Base-by-base conservation (phyloP, 2,797 vertebrate genomes). In the Pipistrellus kuhlii region DNA sequence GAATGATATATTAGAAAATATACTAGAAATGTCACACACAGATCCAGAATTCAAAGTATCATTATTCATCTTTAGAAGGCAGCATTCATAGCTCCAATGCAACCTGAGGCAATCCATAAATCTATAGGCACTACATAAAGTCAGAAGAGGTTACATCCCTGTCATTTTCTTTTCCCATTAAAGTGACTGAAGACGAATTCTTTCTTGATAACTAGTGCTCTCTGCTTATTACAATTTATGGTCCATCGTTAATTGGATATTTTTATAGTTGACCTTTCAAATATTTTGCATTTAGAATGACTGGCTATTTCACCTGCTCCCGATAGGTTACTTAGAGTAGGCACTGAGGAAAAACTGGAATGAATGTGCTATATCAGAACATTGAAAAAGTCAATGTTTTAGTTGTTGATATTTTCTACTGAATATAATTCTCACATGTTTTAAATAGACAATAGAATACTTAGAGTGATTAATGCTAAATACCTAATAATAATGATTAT, bases 401-500 rank as follows among this genome's bases (percentile, higher is more conserved):
- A 69, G 3, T 10, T 95, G 78, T 78, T 94, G 73, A 27, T 69
- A 1, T 53, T 30, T 97, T 89, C 25, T 85, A 41, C 7, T 17
- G 59, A 68, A 23, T 88, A 81, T 64, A 72, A 88, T 66, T 88
- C 57, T 94, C 59, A 75, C 17, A 18, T 87, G 81, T 91, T 83
- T 94, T 92, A 93, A 92, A 88, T 93, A 32, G 7, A 7, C 85
- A 14, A 78, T 84, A 94, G 38, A 80, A 51, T 23, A 72, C 71
- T 89, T 82, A 78, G 48, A 82, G 30, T 92, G 23, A 81, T 57
- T 81, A 90, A 84, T 71, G n/a, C 15, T 75, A 90, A 93, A 81
- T 59, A 57, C 3, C 25, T 91, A 83, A 83, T 90, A 88, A 84
- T 88, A 82, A 66, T 85, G 46, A 32, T 76, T 44, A 88, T 72